Base-by-base conservation (phyloP, 2,797 vertebrate species). In the Helarctos malayanus region DNA sequence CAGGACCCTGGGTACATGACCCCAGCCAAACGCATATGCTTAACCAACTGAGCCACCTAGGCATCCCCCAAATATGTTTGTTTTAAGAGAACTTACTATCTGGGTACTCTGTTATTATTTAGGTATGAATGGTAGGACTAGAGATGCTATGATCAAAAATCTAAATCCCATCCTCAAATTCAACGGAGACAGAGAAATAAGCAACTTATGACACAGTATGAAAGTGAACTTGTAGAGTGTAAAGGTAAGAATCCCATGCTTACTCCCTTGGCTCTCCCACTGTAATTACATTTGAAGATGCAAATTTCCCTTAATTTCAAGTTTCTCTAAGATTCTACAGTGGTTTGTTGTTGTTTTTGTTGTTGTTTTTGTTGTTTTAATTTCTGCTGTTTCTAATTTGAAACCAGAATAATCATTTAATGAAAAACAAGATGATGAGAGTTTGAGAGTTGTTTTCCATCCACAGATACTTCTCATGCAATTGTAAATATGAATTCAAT, bases 351-450 rank as follows among this genome's bases (percentile, higher is more conserved):
- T 87, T 68, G 5, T 68, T 68, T 86, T 71, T 75, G n/a, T 65
- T 76, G 29, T 87, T 68, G 5, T 68, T 68, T 3, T 68, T 73
- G 32, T 87, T 69, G 65, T 89, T 82, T 83, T 32, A 29, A 54
- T 90, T 41, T 84, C 80, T 91, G 81, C 91, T 97, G 85, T 82
- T 97, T 23, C 86, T 80, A 45, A 85, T 97, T 98, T 96, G 73
- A 97, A 97, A 94, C 19, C 68, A 91, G 49, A 96, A 87, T 71
- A 80, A 82, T 89, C 80, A 89, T 59, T 93, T 95, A 85, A 73
- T 94, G 91, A 97, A 97, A 98, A 96, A 95, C 23, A 79, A 96
- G 80, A 78, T 10, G n/a, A 88, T 89, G 88, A 95, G 41, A 95
- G 96, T 73, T 86, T 61, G 93, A 93, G 93, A 69, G 18, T 92